These are phyloP conservation scores for Ranitomeya variabilis DNA, from an alignment of 2,113 vertebrate genomes.

Conservation along the genomic window DNA sequence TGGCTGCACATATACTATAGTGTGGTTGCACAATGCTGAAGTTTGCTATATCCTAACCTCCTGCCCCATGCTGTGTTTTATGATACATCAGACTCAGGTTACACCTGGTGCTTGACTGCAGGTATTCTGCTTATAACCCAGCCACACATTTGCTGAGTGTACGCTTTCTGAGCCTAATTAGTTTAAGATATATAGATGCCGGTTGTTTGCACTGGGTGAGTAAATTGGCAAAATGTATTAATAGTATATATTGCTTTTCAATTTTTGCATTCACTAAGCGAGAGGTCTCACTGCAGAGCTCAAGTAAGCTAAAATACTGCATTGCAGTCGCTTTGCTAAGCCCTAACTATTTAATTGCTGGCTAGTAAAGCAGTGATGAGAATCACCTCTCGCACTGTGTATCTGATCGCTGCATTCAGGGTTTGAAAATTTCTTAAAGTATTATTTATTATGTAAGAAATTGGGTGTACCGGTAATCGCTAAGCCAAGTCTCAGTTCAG, in stretches of 20 bases:
- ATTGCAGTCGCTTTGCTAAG: conserved; percentile 49
- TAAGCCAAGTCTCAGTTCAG: background rate
- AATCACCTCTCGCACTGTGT: background rate
- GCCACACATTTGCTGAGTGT: background rate
- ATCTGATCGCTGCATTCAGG: background rate
- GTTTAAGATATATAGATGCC: conserved; percentile 11
- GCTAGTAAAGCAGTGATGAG: conserved; percentile 1
- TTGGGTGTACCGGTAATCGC: background rate
- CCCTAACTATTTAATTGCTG: conserved; percentile 43
- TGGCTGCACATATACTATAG: background rate
- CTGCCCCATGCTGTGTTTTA: background rate
- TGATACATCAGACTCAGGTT: conserved; percentile 9
- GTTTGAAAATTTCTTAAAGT: background rate
- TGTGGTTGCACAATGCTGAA: background rate
- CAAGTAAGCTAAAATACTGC: conserved; percentile 53
- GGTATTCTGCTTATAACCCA: conserved; percentile 1
- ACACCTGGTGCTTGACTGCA: conserved; percentile 22
- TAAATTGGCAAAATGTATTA: background rate
- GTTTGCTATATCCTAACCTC: background rate
- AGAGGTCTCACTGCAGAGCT: conserved; percentile 47
- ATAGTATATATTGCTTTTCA: background rate
- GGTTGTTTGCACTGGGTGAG: conserved; percentile 13
- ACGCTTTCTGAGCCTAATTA: conserved; percentile 10
- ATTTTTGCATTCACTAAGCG: conserved; percentile 19
- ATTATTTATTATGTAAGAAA: background rate